Conservation (phyloP, 2,113 vertebrate genomes). For the Sarotherodon lohbergeri region DNA sequence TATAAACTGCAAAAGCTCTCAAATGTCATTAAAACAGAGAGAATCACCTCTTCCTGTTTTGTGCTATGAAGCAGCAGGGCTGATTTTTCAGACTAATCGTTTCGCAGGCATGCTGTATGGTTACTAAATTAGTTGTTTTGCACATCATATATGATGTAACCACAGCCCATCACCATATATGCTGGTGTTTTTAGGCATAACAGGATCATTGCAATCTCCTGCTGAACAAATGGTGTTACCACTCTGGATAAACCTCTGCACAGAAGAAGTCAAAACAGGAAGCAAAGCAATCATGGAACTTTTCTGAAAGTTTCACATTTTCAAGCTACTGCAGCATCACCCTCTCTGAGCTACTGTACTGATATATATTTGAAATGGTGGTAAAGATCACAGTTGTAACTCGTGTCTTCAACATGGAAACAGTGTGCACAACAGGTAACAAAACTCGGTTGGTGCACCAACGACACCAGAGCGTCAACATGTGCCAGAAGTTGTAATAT, state of each 20-base stretch:
- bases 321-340: neutral
- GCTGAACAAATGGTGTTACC: neutral
- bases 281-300: neutral
- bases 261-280: neutral
- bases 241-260: neutral
- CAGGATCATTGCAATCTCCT: neutral
- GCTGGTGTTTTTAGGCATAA: neutral
- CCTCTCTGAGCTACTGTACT: neutral
- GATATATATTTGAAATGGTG: neutral
- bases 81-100: fast-evolving
- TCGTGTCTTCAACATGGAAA: neutral
- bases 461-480: neutral
- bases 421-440: neutral
- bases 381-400: neutral
- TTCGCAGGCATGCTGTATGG: neutral
- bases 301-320: neutral
- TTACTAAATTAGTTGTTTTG: neutral
- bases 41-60: neutral
- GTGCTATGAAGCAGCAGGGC: neutral
- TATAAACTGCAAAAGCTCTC: neutral
- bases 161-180: neutral
- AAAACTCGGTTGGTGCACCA: neutral
- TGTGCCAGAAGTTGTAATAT: neutral
- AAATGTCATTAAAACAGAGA: neutral
- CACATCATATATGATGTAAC: neutral